A percentile compares a stretch with the other conserved stretches of the same genome.
Conservation (phyloP, 2,113 vertebrate species). For the Alaudala cheleensis region DNA sequence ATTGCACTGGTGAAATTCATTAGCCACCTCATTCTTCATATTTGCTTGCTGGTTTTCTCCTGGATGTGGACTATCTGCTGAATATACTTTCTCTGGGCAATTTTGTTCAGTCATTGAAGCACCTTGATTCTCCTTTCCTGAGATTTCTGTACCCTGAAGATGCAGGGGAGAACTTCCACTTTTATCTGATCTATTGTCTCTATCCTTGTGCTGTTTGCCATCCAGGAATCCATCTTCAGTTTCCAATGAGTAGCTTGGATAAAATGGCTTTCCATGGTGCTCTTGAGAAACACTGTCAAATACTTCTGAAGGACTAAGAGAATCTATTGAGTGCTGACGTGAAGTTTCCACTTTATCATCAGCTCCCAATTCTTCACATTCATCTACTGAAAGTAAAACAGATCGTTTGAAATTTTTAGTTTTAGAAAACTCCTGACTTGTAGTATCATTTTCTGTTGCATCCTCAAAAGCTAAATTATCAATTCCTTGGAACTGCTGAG, state of each 20-base stretch:
- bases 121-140: constrained; percentile 26
- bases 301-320: constrained; percentile 83
- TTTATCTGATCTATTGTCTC: not conserved
- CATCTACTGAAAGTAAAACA: constrained; percentile 93
- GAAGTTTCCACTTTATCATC: constrained; percentile 84
- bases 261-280: constrained; percentile 40
- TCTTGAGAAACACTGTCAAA: constrained; percentile 80
- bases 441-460: constrained; percentile 81
- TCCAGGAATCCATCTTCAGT: constrained; percentile 49
- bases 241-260: constrained; percentile 54
- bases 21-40: not conserved
- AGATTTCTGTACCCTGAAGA: not conserved
- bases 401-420: constrained; percentile 88
- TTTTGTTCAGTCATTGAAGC: constrained; percentile 36
- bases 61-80: not conserved
- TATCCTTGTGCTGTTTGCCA: constrained; percentile 30
- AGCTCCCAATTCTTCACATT: constrained; percentile 94
- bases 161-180: constrained; percentile 13
- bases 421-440: constrained; percentile 75
- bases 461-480: constrained; percentile 95
- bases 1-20: constrained; percentile 55
- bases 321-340: constrained; percentile 59
- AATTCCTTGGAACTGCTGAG: constrained; percentile 89
- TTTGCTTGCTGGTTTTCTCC: constrained; percentile 44
- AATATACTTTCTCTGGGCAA: not conserved